Base-by-base conservation (phyloP, 2,888 invertebrate genomes). In the Pseudeuparius sepicola region DNA sequence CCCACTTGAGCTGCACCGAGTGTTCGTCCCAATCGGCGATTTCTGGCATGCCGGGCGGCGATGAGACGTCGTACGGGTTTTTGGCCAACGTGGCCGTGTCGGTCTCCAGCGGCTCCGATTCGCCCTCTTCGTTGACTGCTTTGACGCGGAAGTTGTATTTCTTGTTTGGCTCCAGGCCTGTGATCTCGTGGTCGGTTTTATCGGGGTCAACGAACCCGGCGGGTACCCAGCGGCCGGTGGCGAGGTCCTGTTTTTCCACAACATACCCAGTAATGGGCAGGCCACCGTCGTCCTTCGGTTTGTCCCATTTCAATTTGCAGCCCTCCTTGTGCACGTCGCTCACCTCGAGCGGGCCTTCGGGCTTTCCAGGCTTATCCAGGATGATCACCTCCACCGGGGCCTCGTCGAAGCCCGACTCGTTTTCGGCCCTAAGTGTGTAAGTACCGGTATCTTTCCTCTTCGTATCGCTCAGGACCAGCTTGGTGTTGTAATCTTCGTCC, bases 61-160 rank as follows among this genome's bases (percentile, higher is more conserved):
- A 78, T 5, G 92, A 81, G 31, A 82, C 71, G 61, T 90, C 96
- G 65, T 78, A 98, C 12, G 98, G 97, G 74, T 98, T 97, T 68
- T 98, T 98, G 34, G 98, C 97, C 7, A 93, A 62, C 38, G 85
- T 85, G 0, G 88, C 77, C 18, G 78, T 75, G 51, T 92, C 90
- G 0, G 90, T 86, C 47, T 88, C 88, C 27, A 98, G 64, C 4
- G 96, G 93, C 52, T 96, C 96, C 0, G 94, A 94, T 60, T 90
- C 90, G 3, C 98, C 98, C 61, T 96, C 92, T 54, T 92, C 90
- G 61, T 97, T 97, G 6, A 90, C 76, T 4, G 98, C 98, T 55
- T 88, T 89, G 1, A 98, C 93, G 39, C 98, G 76, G 77, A 99
- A 99, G 59, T 94, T 87, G 66, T 98, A 98, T 40, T 92, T 87